These are phyloP conservation scores for Argyresthia albistria DNA, from an alignment of 2,888 invertebrate species.

Conservation along the genomic window DNA sequence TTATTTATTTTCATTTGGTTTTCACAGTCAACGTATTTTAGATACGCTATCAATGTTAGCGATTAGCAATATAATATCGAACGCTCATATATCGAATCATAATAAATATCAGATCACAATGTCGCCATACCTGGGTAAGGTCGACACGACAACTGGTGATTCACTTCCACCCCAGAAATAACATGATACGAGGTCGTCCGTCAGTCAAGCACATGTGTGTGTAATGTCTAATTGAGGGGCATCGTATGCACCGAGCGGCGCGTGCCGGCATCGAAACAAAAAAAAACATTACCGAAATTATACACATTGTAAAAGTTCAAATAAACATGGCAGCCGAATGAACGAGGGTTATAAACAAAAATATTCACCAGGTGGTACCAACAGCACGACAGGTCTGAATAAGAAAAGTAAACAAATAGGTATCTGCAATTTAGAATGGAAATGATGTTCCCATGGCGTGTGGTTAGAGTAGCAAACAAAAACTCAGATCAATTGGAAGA, in stretches of 20 bases:
- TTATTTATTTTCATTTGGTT: too few species aligned
- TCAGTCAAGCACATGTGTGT: conserved; percentile 25
- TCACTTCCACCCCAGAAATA: conserved; percentile 23
- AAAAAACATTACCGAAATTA: neutral
- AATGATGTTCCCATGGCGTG: neutral
- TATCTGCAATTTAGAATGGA: too few species aligned
- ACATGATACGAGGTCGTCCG: conserved; percentile 13
- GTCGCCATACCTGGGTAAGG: too few species aligned
- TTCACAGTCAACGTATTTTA: too few species aligned
- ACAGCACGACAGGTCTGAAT: too few species aligned
- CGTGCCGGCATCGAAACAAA: neutral
- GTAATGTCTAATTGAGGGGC: conserved; percentile 18
- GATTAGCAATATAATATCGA: too few species aligned
- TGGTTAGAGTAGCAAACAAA: neutral
- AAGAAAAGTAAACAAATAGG: too few species aligned
- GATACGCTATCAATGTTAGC: too few species aligned
- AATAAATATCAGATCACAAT: too few species aligned
- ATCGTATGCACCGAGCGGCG: conserved; percentile 6
- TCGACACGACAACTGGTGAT: conserved; percentile 8
- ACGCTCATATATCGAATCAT: too few species aligned
- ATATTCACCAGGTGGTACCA: too few species aligned
- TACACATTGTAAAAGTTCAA: neutral
- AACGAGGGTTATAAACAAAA: too few species aligned
- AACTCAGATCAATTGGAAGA: neutral
- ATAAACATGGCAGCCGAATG: conserved; percentile 1